Evolutionary conservation across 2,797 vertebrate genomes (phyloP), one percentile per base, ranked within the genome.

Genomic region (Buphagus erythrorhynchus): DNA sequence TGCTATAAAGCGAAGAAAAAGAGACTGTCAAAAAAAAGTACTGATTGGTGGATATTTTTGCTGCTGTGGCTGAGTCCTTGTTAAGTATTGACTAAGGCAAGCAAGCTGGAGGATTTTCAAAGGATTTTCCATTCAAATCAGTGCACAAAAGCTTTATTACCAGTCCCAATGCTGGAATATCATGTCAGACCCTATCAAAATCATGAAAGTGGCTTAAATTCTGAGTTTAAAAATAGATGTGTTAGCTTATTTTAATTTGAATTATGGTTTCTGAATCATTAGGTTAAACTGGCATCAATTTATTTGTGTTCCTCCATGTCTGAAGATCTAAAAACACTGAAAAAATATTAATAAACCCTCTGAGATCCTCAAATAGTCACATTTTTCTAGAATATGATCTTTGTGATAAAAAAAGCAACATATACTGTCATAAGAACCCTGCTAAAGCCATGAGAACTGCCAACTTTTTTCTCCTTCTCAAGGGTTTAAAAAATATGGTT

Each of bases 61-160:
- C 85, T 86, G 78, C 62, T 88, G 54, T 88, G 71, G 62, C 68
- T 81, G 46, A 75, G 40, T 72, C 63, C 86, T 88, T 82, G n/a
- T 80, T 90, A 92, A 72, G 69, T 88, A 92, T 58, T 72, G 73
- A 89, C 81, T 91, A 91, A 88, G 21, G 31, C 80, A 92, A 88
- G 78, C 28, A 78, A 92, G 57, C 72, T 72, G 65, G 42, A 94
- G 61, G 87, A 86, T 92, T 96, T 95, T 75, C 29, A 86, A 87
- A 95, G 76, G 58, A 93, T 94, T 96, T 96, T 94, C 51, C 68
- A 90, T 96, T 95, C 28, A 96, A 83, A 89, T 89, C 11, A 42
- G 89, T 72, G 74, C 48, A 92, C 65, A 95, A 88, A 96, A 81
- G 85, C 82, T 94, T 95, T 88, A 93, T 91, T 94, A 72, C 65